Conservation (phyloP, 2,113 vertebrate genomes). For the Pomatorhinus ruficollis region DNA sequence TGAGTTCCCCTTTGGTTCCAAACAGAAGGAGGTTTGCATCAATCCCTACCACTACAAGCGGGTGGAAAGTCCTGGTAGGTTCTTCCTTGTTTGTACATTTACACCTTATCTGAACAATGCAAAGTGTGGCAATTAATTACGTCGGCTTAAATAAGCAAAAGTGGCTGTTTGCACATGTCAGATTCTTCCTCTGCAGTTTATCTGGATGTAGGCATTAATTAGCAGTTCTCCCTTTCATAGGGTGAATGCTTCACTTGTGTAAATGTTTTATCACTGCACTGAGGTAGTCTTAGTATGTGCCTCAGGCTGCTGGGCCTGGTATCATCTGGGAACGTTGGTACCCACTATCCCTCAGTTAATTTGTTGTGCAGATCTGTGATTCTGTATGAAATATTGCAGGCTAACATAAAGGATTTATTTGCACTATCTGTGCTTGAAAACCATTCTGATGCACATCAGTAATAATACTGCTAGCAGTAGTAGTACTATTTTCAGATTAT, state of each 20-base stretch:
- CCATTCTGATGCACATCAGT: background rate
- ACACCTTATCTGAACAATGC: constrained; percentile 22
- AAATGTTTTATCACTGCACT: background rate
- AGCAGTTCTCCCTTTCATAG: background rate
- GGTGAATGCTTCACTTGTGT: background rate
- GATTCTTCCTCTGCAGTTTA: background rate
- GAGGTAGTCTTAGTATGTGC: background rate
- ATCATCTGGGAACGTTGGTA: background rate
- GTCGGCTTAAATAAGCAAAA: constrained; percentile 25
- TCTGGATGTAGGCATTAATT: constrained; percentile 11
- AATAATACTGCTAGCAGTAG: background rate
- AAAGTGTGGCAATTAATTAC: background rate
- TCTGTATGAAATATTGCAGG: background rate
- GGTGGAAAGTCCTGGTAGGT: constrained; percentile 95
- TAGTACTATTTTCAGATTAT: background rate
- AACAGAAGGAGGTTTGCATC: constrained; percentile 98
- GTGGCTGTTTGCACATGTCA: constrained; percentile 22
- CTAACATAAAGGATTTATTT: background rate
- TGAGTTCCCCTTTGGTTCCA: constrained; percentile 95
- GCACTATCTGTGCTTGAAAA: background rate
- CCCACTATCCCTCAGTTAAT: background rate
- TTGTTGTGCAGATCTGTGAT: background rate
- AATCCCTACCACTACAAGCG: constrained; percentile 98
- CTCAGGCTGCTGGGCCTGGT: background rate
- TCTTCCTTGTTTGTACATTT: constrained; percentile 29